These are phyloP conservation scores for Mantis religiosa DNA, from an alignment of 2,888 invertebrate species.

Conservation along the genomic window DNA sequence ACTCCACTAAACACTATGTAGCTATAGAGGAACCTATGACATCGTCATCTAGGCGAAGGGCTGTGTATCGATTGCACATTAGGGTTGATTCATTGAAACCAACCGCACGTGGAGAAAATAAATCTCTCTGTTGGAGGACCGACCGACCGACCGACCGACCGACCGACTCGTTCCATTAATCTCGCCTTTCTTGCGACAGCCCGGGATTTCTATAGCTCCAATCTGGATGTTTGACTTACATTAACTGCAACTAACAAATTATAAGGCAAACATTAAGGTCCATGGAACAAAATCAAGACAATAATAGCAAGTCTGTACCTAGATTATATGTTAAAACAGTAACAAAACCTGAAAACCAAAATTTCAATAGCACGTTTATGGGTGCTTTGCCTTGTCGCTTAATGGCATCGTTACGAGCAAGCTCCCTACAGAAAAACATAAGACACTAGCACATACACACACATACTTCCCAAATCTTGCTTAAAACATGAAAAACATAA, in stretches of 20 bases:
- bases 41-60: background rate
- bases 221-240: background rate
- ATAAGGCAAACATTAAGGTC: background rate
- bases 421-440: no score
- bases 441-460: no score
- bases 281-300: background rate
- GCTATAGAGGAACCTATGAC: background rate
- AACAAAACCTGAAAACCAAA: no score
- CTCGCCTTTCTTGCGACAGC: background rate
- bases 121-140: background rate
- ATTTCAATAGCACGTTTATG: no score
- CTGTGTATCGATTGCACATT: background rate
- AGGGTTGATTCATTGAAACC: background rate
- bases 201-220: background rate
- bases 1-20: no score
- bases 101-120: background rate
- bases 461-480: no score
- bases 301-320: no score
- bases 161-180: background rate
- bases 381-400: no score
- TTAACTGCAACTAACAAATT: background rate
- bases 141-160: no score
- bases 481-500: no score
- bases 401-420: no score
- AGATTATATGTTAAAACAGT: no score